Evolutionary conservation across 2,797 vertebrate species (phyloP).

Genomic region (Limnodromus scolopaceus): DNA sequence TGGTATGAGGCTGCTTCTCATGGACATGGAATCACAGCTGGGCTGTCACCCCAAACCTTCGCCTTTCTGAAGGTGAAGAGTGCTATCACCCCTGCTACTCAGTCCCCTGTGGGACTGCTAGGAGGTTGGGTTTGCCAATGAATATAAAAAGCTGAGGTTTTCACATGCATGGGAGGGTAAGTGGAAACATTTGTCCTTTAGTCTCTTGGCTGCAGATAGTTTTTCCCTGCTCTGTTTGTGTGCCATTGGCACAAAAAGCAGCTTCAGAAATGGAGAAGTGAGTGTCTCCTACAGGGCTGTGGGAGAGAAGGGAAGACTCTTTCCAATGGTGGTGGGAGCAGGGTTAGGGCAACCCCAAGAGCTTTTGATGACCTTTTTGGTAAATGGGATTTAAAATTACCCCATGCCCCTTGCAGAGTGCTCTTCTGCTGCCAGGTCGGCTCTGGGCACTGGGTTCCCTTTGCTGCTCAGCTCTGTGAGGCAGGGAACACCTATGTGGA

Average conservation of each 20-base stretch:
- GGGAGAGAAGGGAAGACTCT: background rate
- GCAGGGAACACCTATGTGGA: background rate
- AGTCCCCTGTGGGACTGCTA: background rate
- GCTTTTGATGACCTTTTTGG: background rate
- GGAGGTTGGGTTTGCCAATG: background rate
- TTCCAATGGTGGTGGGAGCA: background rate
- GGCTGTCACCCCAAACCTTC: background rate
- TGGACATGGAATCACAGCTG: background rate
- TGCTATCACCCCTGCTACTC: background rate
- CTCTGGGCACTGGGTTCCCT: background rate
- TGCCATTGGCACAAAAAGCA: background rate
- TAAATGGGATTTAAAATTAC: background rate
- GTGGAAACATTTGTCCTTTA: background rate
- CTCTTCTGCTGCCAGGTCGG: background rate
- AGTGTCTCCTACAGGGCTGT: background rate
- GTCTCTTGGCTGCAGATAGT: background rate
- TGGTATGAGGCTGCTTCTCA: background rate
- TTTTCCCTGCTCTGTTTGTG: background rate
- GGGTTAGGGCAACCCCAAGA: background rate
- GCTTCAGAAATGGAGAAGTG: background rate
- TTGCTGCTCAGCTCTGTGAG: background rate
- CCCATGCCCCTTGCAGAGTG: background rate
- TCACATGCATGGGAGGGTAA: background rate
- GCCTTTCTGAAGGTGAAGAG: background rate
- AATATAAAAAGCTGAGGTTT: background rate